Percentiles rank a stretch among this genome's conserved stretches.
Conservation (phyloP, 2,797 vertebrate genomes). For the Coendou prehensilis region DNA sequence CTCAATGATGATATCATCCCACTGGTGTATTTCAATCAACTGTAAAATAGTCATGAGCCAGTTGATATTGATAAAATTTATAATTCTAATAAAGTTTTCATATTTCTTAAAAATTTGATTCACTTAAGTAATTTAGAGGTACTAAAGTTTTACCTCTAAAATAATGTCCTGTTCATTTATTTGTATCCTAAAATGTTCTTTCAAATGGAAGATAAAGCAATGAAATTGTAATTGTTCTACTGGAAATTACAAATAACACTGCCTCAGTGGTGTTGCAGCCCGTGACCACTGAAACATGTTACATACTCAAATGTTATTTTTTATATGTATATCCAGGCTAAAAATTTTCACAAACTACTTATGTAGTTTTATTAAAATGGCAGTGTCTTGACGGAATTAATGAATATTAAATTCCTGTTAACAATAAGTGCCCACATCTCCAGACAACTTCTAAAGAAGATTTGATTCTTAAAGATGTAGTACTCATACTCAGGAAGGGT, state of each 20-base stretch:
- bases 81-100: background rate
- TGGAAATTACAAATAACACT: background rate
- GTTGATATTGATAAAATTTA: background rate
- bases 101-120: conserved; percentile 30
- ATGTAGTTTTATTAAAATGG: background rate
- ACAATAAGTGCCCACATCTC: background rate
- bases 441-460: background rate
- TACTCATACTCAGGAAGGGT: background rate
- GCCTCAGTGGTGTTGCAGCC: background rate
- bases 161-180: background rate
- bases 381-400: background rate
- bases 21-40: background rate
- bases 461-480: background rate
- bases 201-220: background rate
- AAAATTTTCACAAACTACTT: background rate
- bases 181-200: conserved; percentile 29
- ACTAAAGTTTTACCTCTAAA: background rate
- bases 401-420: background rate
- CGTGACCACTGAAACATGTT: background rate
- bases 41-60: background rate
- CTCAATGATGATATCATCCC: background rate
- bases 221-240: background rate
- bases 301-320: background rate
- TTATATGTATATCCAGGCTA: background rate
- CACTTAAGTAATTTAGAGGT: background rate